Evolutionary conservation across 2,888 invertebrate genomes (phyloP).

Genomic region (Drosophila acutilabella): DNA sequence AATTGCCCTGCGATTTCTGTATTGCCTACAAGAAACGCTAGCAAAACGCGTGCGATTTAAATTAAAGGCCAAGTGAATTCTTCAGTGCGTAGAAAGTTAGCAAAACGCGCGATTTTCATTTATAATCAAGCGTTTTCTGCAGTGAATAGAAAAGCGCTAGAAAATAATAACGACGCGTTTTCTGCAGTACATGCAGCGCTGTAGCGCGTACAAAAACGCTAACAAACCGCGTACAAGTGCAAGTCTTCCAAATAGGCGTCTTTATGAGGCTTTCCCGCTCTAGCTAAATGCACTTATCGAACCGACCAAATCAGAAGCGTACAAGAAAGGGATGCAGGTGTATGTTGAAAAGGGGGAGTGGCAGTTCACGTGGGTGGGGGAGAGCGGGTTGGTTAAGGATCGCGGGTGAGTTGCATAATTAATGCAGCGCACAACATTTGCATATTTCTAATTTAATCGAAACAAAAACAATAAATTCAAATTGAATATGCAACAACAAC

Average conservation of each 20-base stretch:
- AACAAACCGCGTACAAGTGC: too few species aligned
- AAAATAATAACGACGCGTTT: too few species aligned
- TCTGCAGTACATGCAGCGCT: too few species aligned
- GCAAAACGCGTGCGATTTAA: conserved; percentile 13
- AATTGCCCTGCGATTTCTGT: conserved; percentile 71
- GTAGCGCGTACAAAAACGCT: too few species aligned
- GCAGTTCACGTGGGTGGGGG: neutral
- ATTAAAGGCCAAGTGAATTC: too few species aligned
- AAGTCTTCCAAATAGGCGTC: too few species aligned
- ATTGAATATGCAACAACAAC: conserved; percentile 51
- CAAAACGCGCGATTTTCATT: too few species aligned
- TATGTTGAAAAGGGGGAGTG: neutral
- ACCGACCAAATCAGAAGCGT: conserved; percentile 5
- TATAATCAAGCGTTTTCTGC: too few species aligned
- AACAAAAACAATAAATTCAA: conserved; percentile 67
- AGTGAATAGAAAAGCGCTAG: too few species aligned
- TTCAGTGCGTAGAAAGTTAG: too few species aligned
- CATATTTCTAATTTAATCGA: conserved; percentile 83
- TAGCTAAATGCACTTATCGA: neutral
- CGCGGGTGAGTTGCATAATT: conserved; percentile 62
- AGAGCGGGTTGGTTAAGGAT: neutral
- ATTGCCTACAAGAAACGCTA: conserved; percentile 46
- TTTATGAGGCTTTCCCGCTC: too few species aligned
- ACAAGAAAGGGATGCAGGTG: too few species aligned
- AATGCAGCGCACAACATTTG: conserved; percentile 73